Conservation (phyloP, 2,113 vertebrate species). For the Clupea harengus region DNA sequence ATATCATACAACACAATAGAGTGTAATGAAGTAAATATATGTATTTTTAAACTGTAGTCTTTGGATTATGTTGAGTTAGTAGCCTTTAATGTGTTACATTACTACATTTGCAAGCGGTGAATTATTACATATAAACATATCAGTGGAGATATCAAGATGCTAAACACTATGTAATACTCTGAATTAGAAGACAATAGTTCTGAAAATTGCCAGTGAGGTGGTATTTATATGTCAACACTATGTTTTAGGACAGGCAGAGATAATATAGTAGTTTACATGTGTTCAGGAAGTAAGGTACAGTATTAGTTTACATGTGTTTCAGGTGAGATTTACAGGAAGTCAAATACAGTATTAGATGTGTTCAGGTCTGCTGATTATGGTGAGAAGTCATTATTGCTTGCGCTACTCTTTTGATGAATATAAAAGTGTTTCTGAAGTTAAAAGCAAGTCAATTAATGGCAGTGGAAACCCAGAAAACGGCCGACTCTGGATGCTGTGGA, state of each 20-base stretch:
- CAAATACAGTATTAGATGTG: not conserved
- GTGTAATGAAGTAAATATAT: slow-evolving; percentile 4
- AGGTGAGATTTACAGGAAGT: not conserved
- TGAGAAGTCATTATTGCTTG: not conserved
- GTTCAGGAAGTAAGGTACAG: not conserved
- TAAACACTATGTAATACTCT: not conserved
- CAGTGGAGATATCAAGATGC: not conserved
- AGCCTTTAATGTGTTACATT: not conserved
- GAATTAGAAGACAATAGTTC: not conserved
- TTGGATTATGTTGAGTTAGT: slow-evolving; percentile 7
- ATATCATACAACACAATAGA: slow-evolving; percentile 3
- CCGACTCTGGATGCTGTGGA: not conserved
- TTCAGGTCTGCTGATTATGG: not conserved
- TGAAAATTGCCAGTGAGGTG: not conserved
- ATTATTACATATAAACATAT: not conserved
- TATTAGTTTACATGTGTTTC: not conserved
- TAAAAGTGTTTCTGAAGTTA: not conserved
- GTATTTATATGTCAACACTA: not conserved
- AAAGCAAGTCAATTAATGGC: slow-evolving; percentile 10
- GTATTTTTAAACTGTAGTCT: slow-evolving; percentile 1
- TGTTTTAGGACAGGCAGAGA: not conserved
- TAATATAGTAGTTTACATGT: not conserved
- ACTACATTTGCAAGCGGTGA: slow-evolving; percentile 8
- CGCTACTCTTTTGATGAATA: not conserved
- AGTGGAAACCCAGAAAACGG: not conserved